Base-by-base conservation (phyloP, 2,888 invertebrate genomes). In the Eurois occulta region DNA sequence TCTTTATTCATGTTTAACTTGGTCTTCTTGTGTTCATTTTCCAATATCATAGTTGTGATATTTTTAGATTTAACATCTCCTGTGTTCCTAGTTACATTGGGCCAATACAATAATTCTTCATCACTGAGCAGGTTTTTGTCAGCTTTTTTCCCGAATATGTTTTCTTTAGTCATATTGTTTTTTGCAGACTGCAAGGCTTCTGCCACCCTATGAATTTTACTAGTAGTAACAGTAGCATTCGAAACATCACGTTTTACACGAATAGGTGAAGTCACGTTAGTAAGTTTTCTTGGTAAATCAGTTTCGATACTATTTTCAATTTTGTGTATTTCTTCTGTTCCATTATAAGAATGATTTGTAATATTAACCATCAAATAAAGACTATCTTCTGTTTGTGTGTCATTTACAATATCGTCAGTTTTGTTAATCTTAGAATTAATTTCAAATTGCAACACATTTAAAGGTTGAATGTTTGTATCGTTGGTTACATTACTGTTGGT, bases 21-120 rank as follows among this genome's bases (percentile, higher is more conserved):
- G 2, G 90, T 85, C 85, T 94, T 95, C 81, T 94, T 94, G 41
- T 91, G 92, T 91, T 96, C 95, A 77, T 91, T 92, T 82, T 95
- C 94, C 80, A 95, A 79, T 83, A 95, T 94, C 73, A 94, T 90
- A 43, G 91, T 92, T 28, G 94, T 95, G 70, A 95, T 94, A 87
- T 95, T 95, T 81, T 92, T 94, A 58, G 74, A 62, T 76, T 82
- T 78, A 41, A 82, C 67, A 48, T 81, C 52, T 32, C 85, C 84
- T 67, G 85, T 74, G 71, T 89, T 91, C 78, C 84, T 89, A 38
- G 81, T 75, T 73, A 88, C 87, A 75, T 81, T 91, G n/a, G 96
- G 95, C 96, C 96, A 96, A 81, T 93, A 94, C 52, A 95, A 87
- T 86, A 96, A 89, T 83, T 95, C 95, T 24, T 88, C 85, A 60